Conservation (phyloP, 2,797 vertebrate genomes). For the Acridotheres tristis region DNA sequence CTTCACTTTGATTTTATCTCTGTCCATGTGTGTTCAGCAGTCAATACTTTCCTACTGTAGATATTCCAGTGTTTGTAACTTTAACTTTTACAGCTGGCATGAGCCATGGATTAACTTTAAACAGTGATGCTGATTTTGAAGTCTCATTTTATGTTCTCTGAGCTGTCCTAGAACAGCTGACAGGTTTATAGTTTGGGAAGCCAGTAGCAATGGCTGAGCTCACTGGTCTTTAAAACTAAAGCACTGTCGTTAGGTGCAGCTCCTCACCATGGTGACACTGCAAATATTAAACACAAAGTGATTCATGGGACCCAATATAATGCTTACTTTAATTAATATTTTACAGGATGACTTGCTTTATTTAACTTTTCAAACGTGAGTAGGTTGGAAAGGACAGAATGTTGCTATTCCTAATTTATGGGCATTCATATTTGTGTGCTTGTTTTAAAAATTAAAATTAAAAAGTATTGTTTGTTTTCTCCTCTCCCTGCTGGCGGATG, state of each 20-base stretch:
- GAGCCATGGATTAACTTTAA: not conserved
- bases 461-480: not conserved
- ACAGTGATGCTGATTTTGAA: not conserved
- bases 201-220: conserved; percentile 30
- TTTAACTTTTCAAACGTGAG: conserved; percentile 25
- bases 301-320: not conserved
- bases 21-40: not conserved
- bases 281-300: conserved; percentile 39
- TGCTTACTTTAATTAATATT: conserved; percentile 46
- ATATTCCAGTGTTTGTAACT: not conserved
- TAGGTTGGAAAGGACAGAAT: not conserved
- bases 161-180: not conserved
- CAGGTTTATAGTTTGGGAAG: conserved; percentile 34
- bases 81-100: not conserved
- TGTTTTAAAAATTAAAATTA: not conserved
- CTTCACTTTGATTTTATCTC: not conserved
- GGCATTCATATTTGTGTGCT: not conserved
- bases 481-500: not conserved
- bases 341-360: conserved; percentile 19
- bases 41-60: not conserved
- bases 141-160: not conserved
- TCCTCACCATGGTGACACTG: conserved; percentile 61
- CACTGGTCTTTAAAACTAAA: not conserved
- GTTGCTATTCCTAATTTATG: not conserved
- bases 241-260: not conserved